These are phyloP conservation scores for Rhyacophila evoluta DNA, from an alignment of 2,888 invertebrate genomes.

Conservation along the genomic window DNA sequence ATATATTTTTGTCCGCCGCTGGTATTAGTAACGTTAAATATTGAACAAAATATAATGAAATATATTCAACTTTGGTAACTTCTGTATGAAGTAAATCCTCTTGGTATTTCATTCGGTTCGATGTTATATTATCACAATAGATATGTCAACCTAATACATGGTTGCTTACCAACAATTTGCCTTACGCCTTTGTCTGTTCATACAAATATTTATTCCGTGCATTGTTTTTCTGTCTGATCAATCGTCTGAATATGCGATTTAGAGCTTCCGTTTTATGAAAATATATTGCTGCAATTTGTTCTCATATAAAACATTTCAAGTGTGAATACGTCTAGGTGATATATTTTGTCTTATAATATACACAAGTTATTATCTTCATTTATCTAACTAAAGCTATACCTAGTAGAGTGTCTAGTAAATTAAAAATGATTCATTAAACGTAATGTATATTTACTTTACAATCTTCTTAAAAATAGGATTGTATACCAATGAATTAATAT, in stretches of 20 bases:
- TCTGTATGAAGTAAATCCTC: background rate
- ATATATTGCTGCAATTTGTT: background rate
- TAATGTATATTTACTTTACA: no score
- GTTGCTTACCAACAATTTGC: slow-evolving; percentile 24
- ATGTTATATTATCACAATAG: slow-evolving; percentile 28
- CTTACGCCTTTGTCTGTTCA: slow-evolving; percentile 8
- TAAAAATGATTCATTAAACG: no score
- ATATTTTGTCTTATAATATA: background rate
- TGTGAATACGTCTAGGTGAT: background rate
- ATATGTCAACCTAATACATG: slow-evolving; percentile 28
- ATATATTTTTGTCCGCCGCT: no score
- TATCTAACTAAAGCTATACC: background rate
- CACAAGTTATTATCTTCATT: background rate
- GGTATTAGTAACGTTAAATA: no score
- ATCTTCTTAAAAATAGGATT: no score
- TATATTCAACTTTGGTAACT: background rate
- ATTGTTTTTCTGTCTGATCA: slow-evolving; percentile 40
- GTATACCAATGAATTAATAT: no score
- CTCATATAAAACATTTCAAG: background rate
- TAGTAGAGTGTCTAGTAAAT: no score
- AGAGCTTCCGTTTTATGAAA: slow-evolving; percentile 35
- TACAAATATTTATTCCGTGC: slow-evolving; percentile 31
- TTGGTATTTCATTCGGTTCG: background rate
- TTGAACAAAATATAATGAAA: no score
- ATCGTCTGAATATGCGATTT: slow-evolving; percentile 35